Evolutionary conservation across 92 coral and sea anemone species (phyloP).

Genomic region (Actinostola sp.): DNA sequence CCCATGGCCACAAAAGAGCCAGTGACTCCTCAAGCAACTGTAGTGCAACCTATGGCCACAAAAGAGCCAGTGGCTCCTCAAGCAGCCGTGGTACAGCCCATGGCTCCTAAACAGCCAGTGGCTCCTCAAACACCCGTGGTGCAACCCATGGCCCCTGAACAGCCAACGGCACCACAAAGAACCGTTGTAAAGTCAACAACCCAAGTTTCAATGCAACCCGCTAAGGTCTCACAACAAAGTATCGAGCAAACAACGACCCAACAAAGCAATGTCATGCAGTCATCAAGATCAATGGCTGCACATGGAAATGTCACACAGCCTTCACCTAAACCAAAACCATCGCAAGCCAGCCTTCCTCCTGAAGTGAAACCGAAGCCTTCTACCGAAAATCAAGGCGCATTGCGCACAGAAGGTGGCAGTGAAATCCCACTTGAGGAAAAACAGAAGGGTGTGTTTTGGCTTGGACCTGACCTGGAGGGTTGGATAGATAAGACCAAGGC

Average conservation of each 20-base stretch:
- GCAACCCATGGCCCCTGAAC: background rate
- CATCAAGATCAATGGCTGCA: background rate
- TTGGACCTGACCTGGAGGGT: conserved; percentile 63
- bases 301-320: background rate
- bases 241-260: background rate
- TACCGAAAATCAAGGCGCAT: background rate
- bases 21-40: too few relatives aligned
- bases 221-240: background rate
- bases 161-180: background rate
- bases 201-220: background rate
- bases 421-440: conserved; percentile 17
- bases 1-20: too few relatives aligned
- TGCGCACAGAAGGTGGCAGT: background rate
- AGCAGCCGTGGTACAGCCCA: background rate
- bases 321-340: conserved; percentile 5
- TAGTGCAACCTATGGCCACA: too few relatives aligned
- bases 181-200: background rate
- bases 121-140: background rate
- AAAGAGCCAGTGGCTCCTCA: background rate
- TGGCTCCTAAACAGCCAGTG: background rate
- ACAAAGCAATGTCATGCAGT: background rate
- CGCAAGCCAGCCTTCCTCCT: background rate
- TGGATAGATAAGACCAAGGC: conserved; percentile 88
- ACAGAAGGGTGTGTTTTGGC: conserved; percentile 37
- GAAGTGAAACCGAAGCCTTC: conserved; percentile 4